Percentiles rank a stretch among this genome's conserved stretches.
Evolutionary conservation across 1,140 invertebrate genomes (phyloP).

Genomic region (Dolichoris vasculosae): DNA sequence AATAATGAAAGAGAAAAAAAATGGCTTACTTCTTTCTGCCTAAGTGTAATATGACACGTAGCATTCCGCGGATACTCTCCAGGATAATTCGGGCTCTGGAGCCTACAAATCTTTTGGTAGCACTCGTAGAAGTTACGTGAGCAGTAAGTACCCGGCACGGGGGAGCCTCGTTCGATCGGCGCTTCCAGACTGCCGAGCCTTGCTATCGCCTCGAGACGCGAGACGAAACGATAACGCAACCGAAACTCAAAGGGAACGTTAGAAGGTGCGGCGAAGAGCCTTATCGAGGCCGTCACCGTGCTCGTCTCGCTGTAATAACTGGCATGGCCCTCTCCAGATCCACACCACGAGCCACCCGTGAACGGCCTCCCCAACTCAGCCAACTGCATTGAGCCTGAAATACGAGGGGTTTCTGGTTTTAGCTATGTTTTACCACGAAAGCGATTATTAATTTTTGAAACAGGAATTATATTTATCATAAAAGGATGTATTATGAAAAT

Average conservation of each 20-base stretch:
- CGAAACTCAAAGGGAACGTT: conserved; percentile 83
- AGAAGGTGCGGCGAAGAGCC: conserved; percentile 80
- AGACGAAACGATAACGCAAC: conserved; percentile 86
- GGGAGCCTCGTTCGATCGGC: conserved; percentile 83
- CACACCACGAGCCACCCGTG: conserved; percentile 90
- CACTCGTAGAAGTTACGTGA: conserved; percentile 91
- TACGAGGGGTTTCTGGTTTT: neutral
- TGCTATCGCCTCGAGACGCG: conserved; percentile 83
- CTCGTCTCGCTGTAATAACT: conserved; percentile 91
- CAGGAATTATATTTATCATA: too few relatives aligned
- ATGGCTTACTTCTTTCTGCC: conserved; percentile 79
- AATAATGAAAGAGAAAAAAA: too few relatives aligned
- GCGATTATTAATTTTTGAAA: too few relatives aligned
- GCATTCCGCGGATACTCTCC: conserved; percentile 93
- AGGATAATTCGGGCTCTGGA: conserved; percentile 93
- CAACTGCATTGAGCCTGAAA: conserved; percentile 83
- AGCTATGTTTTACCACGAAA: too few relatives aligned
- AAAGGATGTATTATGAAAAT: too few relatives aligned
- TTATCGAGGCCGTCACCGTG: conserved; percentile 85
- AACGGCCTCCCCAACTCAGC: conserved; percentile 87
- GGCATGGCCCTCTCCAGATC: conserved; percentile 81
- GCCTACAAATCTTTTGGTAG: conserved; percentile 85
- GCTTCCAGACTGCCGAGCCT: conserved; percentile 82
- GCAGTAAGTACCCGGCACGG: conserved; percentile 90
- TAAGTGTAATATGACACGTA: conserved; percentile 86